phyloP scores from a whole-genome alignment of 37 sponge, comb jelly and placozoan genomes.

The Eunapius fragilis region DNA sequence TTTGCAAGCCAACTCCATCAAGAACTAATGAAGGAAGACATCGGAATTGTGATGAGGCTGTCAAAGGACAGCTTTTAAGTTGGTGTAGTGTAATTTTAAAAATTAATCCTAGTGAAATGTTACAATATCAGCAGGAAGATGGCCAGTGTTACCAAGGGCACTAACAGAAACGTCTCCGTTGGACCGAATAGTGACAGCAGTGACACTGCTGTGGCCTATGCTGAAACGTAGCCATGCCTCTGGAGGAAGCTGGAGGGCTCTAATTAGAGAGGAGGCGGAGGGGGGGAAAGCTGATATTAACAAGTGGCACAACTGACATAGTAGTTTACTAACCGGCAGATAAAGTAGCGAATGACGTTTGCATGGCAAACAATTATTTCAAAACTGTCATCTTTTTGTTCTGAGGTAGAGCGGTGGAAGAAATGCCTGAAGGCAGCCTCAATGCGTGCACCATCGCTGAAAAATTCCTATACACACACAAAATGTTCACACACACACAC shows the following conservation, averaged over 20 bases:
- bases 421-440: constrained; percentile 93
- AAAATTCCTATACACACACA: constrained; percentile 77
- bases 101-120: constrained; percentile 57
- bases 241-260: constrained; percentile 96
- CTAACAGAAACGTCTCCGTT: constrained; percentile 83
- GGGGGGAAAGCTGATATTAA: neutral
- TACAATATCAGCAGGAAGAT: constrained; percentile 80
- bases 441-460: constrained; percentile 91
- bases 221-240: constrained; percentile 94
- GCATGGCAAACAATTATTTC: constrained; percentile 95
- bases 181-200: constrained; percentile 79
- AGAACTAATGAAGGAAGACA: neutral
- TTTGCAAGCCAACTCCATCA: constrained; percentile 16
- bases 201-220: constrained; percentile 89
- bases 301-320: neutral
- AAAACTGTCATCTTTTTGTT: constrained; percentile 75
- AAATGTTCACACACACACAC: neutral
- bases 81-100: neutral
- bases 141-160: constrained; percentile 83
- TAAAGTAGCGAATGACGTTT: constrained; percentile 97
- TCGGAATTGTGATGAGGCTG: neutral
- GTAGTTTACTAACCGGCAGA: constrained; percentile 75
- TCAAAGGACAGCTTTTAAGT: neutral
- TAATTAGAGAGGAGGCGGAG: constrained; percentile 1
- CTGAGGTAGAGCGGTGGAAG: constrained; percentile 88